Conservation (phyloP, 2,888 invertebrate genomes). For the Oxystoma pomonae region DNA sequence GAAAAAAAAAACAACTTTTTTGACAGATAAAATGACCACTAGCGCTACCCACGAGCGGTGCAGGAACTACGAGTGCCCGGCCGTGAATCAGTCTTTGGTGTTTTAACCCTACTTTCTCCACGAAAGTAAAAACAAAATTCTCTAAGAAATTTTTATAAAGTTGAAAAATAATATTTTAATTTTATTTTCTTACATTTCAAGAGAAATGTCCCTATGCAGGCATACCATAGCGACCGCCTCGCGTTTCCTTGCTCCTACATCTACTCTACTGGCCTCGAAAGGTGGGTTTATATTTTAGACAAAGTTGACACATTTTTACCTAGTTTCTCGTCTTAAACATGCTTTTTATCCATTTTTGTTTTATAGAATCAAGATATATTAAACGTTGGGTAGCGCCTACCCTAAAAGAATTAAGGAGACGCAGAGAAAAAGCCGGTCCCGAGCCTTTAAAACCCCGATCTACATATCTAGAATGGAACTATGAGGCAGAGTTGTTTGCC, state of each 20-base stretch:
- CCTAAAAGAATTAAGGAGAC: conserved; percentile 56
- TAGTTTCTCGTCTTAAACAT: background rate
- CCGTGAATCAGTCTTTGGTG: no score
- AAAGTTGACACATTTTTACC: background rate
- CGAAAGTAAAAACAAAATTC: no score
- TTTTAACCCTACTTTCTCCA: no score
- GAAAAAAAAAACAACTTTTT: no score
- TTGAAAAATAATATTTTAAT: background rate
- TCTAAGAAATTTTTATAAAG: no score
- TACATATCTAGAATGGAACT: conserved; percentile 80
- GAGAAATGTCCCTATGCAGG: conserved; percentile 14
- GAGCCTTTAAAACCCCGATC: conserved; percentile 56
- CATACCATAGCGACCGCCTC: conserved; percentile 7
- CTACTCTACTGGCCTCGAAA: background rate
- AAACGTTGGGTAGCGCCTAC: conserved; percentile 69
- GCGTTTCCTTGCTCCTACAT: conserved; percentile 6
- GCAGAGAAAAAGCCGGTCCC: conserved; percentile 54
- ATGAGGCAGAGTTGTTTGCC: conserved; percentile 80
- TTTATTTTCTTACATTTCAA: background rate
- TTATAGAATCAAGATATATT: conserved; percentile 37
- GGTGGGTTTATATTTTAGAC: conserved; percentile 5
- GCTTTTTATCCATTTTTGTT: background rate
- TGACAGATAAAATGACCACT: no score
- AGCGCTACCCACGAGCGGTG: no score
- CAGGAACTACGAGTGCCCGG: no score